A percentile compares a stretch with the other conserved stretches of the same genome.
These are phyloP conservation scores for Miniopterus natalensis DNA, from an alignment of 2,113 vertebrate species.

Conservation along the genomic window DNA sequence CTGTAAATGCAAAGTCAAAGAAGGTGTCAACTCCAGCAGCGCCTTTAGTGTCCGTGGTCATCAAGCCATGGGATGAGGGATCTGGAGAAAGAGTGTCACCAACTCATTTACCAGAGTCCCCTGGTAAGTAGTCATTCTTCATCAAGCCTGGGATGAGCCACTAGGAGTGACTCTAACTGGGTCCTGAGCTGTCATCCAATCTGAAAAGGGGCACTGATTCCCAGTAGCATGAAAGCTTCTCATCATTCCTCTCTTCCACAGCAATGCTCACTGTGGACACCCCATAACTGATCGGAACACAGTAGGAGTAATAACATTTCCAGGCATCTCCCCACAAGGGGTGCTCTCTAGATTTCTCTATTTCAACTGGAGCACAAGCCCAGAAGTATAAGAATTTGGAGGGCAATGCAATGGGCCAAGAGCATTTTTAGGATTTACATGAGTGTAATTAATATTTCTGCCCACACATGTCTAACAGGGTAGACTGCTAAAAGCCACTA, in stretches of 20 bases:
- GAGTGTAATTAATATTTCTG: conserved; percentile 40
- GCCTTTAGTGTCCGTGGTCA: background rate
- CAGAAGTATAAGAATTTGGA: background rate
- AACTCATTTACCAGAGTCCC: background rate
- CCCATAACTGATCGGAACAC: background rate
- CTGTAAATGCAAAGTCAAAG: background rate
- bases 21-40: background rate
- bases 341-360: background rate
- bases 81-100: background rate
- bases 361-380: background rate
- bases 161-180: background rate
- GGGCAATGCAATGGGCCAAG: background rate
- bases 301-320: background rate
- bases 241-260: background rate
- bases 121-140: background rate
- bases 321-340: background rate
- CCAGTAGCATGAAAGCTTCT: background rate
- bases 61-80: background rate
- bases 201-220: background rate
- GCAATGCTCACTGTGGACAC: background rate
- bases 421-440: background rate
- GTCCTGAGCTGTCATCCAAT: background rate
- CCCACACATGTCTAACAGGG: background rate
- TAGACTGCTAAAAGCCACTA: background rate
- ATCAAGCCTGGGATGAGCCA: background rate